phyloP scores from a whole-genome alignment of 2,797 vertebrate genomes.

The Synaphobranchus kaupii region DNA sequence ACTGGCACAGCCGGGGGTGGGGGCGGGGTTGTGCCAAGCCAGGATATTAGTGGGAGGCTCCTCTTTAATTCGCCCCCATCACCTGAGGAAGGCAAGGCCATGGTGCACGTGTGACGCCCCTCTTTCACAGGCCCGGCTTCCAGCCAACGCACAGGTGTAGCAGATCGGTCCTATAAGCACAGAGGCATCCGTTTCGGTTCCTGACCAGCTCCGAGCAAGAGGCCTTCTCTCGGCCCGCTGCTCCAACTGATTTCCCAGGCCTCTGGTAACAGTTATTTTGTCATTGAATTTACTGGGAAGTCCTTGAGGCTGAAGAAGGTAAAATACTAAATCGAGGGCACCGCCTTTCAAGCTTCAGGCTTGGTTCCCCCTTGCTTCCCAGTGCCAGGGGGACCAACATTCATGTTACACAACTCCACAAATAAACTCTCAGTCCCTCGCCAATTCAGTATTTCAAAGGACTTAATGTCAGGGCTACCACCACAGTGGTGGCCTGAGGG shows the following conservation, averaged over 20 bases:
- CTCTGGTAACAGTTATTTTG: not conserved
- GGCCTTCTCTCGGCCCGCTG: not conserved
- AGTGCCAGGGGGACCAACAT: not conserved
- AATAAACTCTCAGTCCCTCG: not conserved
- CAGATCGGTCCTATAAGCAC: not conserved
- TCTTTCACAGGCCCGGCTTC: not conserved
- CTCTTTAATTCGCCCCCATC: not conserved
- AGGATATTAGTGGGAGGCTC: not conserved
- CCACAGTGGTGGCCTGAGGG: not conserved
- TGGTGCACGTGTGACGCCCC: not conserved
- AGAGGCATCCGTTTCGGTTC: not conserved
- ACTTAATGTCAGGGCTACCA: not conserved
- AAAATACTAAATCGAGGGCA: not conserved
- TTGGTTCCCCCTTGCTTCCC: not conserved
- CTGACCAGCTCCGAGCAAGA: not conserved
- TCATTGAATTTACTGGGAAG: not conserved
- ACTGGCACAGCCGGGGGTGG: not conserved
- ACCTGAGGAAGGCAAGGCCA: not conserved
- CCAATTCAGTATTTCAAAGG: not conserved
- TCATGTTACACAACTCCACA: not conserved
- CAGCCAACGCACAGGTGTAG: not conserved
- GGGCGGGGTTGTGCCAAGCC: not conserved
- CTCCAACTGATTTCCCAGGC: not conserved
- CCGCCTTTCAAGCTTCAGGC: not conserved
- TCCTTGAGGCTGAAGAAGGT: not conserved